A percentile compares a stretch with the other conserved stretches of the same genome.
These are phyloP conservation scores for Chiroxiphia lanceolata DNA, from an alignment of 2,797 vertebrate species.

Conservation along the genomic window DNA sequence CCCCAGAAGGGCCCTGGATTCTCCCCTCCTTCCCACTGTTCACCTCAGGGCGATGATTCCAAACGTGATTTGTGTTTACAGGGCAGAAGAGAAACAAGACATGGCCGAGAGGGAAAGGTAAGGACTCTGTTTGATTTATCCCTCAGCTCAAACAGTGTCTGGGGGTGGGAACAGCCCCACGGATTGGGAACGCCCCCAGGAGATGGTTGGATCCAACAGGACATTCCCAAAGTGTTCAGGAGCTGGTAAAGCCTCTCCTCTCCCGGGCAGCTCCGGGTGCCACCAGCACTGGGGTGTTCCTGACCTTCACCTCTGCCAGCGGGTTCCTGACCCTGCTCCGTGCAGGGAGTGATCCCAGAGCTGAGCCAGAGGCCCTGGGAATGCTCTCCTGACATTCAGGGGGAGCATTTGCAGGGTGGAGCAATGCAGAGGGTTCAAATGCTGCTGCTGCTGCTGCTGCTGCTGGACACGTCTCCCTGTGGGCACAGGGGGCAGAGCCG, in stretches of 20 bases:
- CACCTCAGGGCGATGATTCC: not conserved
- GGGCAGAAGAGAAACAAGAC: constrained; percentile 68
- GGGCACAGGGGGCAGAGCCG: not conserved
- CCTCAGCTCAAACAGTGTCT: not conserved
- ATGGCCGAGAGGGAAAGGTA: constrained; percentile 64
- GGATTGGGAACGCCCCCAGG: not conserved
- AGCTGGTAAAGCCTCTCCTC: not conserved
- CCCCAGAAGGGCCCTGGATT: not conserved
- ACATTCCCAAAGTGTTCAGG: not conserved
- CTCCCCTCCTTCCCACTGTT: not conserved
- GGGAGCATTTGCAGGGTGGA: not conserved
- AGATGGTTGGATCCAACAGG: not conserved
- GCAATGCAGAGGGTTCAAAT: not conserved
- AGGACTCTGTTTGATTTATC: not conserved
- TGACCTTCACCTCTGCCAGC: not conserved
- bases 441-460: not conserved
- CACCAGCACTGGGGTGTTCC: not conserved
- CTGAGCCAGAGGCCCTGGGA: not conserved
- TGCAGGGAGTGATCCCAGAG: not conserved
- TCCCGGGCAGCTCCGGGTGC: not conserved
- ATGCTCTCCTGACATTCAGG: not conserved
- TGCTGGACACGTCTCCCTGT: not conserved
- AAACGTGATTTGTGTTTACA: constrained; percentile 11
- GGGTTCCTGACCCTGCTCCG: not conserved
- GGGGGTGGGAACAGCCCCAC: not conserved